Evolutionary conservation across 35 echinoderm and acorn worm species (phyloP), one percentile per base, ranked within the genome.

Genomic region (Hemicentrotus pulcherrimus): DNA sequence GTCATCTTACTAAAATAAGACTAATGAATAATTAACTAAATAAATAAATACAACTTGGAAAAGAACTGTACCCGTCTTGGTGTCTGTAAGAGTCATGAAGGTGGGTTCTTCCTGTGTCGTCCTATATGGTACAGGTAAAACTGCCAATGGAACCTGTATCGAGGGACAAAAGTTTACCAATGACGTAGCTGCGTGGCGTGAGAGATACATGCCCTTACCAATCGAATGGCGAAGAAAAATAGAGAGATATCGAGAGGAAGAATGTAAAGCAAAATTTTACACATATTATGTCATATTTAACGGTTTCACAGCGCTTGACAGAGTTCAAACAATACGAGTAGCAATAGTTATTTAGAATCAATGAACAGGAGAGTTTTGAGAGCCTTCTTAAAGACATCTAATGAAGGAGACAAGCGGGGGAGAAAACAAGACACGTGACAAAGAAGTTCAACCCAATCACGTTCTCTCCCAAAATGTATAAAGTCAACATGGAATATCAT

Each of bases 31-130:
- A n/a, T n/a, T n/a, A n/a, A n/a, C n/a, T n/a, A n/a, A n/a, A n/a
- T n/a, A n/a, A n/a, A n/a, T n/a, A n/a, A n/a, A n/a, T 41, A 41
- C 35, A 41, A 41, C 1, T 41, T 41, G 35, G 3, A 3, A 41
- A 41, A 41, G 35, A 41, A 41, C 35, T 41, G 35, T 41, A 41
- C 35, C 35, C 32, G 91, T 96, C 47, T 32, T 60, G 2, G 95
- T 92, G 94, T 96, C 95, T 46, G n/a, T 94, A 22, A 94, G 22
- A 13, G 35, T 15, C 14, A 86, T 16, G 58, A 96, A 94, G 9
- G 60, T 88, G 1, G 95, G 95, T 59, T 96, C 46, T 31, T 96
- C 60, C 33, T 96, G 47, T 2, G 91, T 94, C 4, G 95, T 96
- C 4, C 95, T 61, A 45, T 94, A 96, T 15, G 86, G n/a, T 8